Base-by-base conservation (phyloP, 2,888 invertebrate genomes). In the Euspilapteryx auroguttella region DNA sequence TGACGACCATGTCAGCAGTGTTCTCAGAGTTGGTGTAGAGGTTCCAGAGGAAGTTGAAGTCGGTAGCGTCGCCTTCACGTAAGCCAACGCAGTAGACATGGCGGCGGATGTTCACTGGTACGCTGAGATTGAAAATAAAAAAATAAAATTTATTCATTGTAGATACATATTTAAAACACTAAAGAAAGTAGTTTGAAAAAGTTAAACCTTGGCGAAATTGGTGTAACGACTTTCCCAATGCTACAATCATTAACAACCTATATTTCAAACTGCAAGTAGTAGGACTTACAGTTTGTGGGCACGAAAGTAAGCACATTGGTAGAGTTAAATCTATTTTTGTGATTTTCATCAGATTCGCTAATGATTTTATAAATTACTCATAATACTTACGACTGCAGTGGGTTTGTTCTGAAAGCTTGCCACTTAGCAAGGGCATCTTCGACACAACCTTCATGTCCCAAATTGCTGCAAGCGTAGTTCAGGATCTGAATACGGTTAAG, bases 51-150 rank as follows among this genome's bases (percentile, higher is more conserved):
- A 81, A 83, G 9, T 80, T 38, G 79, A 85, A 88, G 41, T 86
- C 86, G 0, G 52, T 43, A 1, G 49, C 45, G 4, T 71, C 51
- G 1, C 87, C 87, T 22, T 80, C 40, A 24, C 69, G 71, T 1
- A 87, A 49, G 11, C 81, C 86, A 4, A 66, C 57, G 47, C 86
- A 86, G 51, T 85, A 86, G 1, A 83, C 81, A n/a, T 78, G 63
- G 1, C 75, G 62, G 31, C 82, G 79, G 12, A 81, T 55, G 37
- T 85, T 83, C 1, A 79, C 77, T 10, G 80, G 75, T 1, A 86
- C 73, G 25, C 80, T 81, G 34, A n/a, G n/a, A n/a, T n/a, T n/a
- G 30, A 39, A 33, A 25, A 2, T 4, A 29, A 31, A 21, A 21
- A 25, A 10, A 20, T 11, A 27, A 24, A 25, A n/a, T 3, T 23